Base-by-base conservation (phyloP, 1,140 invertebrate species). In the Chelonus insularis region DNA sequence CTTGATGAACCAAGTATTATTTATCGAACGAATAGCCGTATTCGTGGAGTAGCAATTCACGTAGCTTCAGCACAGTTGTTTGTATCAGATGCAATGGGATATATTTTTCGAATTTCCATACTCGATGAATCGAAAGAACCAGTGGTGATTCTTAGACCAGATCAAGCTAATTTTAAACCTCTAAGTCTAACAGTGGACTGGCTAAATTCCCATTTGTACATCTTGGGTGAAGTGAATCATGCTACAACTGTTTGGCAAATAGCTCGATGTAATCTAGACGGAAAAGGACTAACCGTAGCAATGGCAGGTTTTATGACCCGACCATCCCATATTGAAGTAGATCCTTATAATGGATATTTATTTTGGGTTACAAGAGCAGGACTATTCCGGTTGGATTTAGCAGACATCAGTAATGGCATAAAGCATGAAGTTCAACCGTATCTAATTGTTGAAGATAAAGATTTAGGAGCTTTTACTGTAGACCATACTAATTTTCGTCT, bases 301-400 rank as follows among this genome's bases (percentile, higher is more conserved):
- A 77, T 91, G 56, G 84, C 86, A 14, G 87, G 87, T 0, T 83
- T 94, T 20, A 74, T 84, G 16, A 84, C 83, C 0, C 83, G 85
- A 68, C 89, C 93, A 0, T 82, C 85, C 45, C 90, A 93, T 69
- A 86, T 97, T 60, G 88, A 95, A 77, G 89, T 96, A 0, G 95
- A 97, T 84, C 92, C 95, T 18, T 90, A 92, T 64, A 97, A 96
- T 77, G 95, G 94, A 80, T 94, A 91, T 76, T 76, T 97, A 1
- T 97, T 94, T 77, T 95, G 92, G 89, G 85, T 87, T 3, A 75
- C 65, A 0, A 79, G 82, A 12, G 86, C 85, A 6, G 91, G 91
- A 1, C 71, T 97, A 11, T 94, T 89, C 73, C 84, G 92, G 8
- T 71, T 94, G 6, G 92, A 96, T 76, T 73, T 96, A 11, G 85